Percentiles rank a stretch among this genome's conserved stretches.
phyloP scores from a whole-genome alignment of 1,140 invertebrate genomes.

The Ostrea edulis region DNA sequence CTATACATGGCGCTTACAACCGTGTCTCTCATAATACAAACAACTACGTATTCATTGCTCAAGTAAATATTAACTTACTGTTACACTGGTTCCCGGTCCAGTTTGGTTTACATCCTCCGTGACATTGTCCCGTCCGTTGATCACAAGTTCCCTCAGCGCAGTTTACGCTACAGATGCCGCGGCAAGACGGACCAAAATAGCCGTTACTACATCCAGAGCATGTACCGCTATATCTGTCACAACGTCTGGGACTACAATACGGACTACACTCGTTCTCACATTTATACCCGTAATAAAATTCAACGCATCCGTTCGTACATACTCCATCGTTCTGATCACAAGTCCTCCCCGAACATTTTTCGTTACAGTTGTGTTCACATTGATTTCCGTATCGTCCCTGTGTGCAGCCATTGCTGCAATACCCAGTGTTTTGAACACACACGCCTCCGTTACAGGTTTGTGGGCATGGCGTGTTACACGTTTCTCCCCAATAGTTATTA shows the following conservation, averaged over 20 bases:
- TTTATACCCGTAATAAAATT: background rate
- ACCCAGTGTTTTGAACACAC: background rate
- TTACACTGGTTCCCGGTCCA: background rate
- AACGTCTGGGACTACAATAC: background rate
- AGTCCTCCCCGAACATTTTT: background rate
- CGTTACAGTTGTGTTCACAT: background rate
- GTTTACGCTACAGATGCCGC: background rate
- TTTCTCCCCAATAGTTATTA: background rate
- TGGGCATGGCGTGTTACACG: background rate
- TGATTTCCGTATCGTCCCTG: background rate
- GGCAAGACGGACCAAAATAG: background rate
- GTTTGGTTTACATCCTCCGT: background rate
- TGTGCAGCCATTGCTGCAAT: background rate
- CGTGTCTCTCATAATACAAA: too few relatives aligned
- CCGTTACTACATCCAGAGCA: background rate
- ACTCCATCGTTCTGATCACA: background rate
- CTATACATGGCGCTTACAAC: too few relatives aligned
- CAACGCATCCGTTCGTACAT: background rate
- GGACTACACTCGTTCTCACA: background rate
- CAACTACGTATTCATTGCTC: too few relatives aligned
- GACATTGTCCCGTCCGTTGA: background rate
- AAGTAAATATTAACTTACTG: background rate
- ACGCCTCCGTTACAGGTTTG: background rate
- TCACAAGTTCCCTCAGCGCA: background rate
- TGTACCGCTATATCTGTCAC: background rate